Percentiles rank a stretch among this genome's conserved stretches.
Evolutionary conservation across 2,888 invertebrate genomes (phyloP).

Genomic region (Zaprionus bogoriensis): DNA sequence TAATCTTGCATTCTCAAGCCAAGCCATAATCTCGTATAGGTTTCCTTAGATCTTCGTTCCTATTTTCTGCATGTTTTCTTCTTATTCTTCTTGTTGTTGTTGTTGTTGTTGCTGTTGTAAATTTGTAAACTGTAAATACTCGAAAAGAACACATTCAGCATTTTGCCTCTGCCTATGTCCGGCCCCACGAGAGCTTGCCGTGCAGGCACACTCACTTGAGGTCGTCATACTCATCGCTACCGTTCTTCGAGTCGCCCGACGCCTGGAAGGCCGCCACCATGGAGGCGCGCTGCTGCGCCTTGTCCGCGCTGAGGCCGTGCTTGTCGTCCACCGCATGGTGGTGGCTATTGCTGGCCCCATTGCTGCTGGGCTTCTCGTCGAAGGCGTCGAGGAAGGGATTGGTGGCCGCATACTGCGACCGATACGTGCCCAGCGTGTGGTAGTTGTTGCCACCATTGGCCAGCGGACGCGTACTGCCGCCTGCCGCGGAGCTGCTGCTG

Average conservation of each 20-base stretch:
- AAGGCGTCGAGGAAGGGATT: slow-evolving; percentile 83
- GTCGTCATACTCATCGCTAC: slow-evolving; percentile 82
- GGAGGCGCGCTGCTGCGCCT: slow-evolving; percentile 68
- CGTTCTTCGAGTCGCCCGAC: slow-evolving; percentile 81
- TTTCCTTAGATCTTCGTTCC: slow-evolving; percentile 12
- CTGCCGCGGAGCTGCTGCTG: slow-evolving; percentile 44
- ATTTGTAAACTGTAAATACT: slow-evolving; percentile 80
- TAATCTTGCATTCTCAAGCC: slow-evolving; percentile 6
- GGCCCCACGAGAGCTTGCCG: background rate
- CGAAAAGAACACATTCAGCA: slow-evolving; percentile 69
- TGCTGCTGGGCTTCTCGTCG: slow-evolving; percentile 74
- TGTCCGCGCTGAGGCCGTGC: slow-evolving; percentile 42
- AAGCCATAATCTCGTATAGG: too few relatives aligned
- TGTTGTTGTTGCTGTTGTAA: slow-evolving; percentile 60
- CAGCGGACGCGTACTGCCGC: slow-evolving; percentile 68
- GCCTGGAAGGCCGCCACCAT: slow-evolving; percentile 80
- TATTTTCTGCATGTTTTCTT: slow-evolving; percentile 29
- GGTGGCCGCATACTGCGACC: slow-evolving; percentile 83
- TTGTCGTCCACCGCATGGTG: slow-evolving; percentile 43
- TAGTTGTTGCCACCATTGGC: slow-evolving; percentile 80
- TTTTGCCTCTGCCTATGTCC: slow-evolving; percentile 1
- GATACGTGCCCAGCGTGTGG: slow-evolving; percentile 82
- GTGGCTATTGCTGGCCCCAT: slow-evolving; percentile 39
- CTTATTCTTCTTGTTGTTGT: slow-evolving; percentile 22
- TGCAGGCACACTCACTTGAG: slow-evolving; percentile 71